Evolutionary conservation across 2,797 vertebrate species (phyloP), one percentile per base, ranked within the genome.

Genomic region (Emydoidea blandingii): DNA sequence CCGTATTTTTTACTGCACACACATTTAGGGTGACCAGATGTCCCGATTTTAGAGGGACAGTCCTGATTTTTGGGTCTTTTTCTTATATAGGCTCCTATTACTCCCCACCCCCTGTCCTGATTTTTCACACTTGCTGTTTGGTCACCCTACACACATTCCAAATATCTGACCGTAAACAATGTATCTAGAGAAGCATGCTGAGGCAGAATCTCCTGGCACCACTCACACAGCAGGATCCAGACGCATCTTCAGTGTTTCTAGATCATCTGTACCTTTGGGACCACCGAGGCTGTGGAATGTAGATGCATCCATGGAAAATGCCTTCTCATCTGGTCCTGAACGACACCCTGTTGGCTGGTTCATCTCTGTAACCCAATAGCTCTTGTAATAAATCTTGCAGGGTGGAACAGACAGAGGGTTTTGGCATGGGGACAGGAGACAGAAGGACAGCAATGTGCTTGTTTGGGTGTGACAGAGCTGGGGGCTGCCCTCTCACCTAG

Each of bases 361-460:
- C 86, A 37, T 94, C 81, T 97, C 87, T 92, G 81, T 87, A 96
- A 97, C 23, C 44, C 52, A 95, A 3, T 93, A 4, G 1, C 47
- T 97, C 96, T 95, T 95, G 41, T 94, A 96, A 96, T 94, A 86
- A 83, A 97, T 96, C 83, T 95, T 50, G 0, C 0, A 96, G 92
- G 89, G 95, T 97, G 95, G 94, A 96, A 97, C 97, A 95, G 88
- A 92, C 52, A 97, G 53, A 47, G 83, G 83, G 86, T 37, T 21
- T 93, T 86, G 96, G 93, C 83, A 86, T 81, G 79, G 47, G 94
- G 92, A 90, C 93, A 89, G 95, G 97, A 97, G 97, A 95, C 87
- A 93, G 92, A 90, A 97, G 83, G 83, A 91, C 84, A 2, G 85
- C 5, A 1, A 1, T 9, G 6, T 92, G 34, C 83, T 96, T 89